Percentiles rank a stretch among this genome's conserved stretches.
These are phyloP conservation scores for Gymnarchus niloticus DNA, from an alignment of 2,113 vertebrate species.

Conservation along the genomic window DNA sequence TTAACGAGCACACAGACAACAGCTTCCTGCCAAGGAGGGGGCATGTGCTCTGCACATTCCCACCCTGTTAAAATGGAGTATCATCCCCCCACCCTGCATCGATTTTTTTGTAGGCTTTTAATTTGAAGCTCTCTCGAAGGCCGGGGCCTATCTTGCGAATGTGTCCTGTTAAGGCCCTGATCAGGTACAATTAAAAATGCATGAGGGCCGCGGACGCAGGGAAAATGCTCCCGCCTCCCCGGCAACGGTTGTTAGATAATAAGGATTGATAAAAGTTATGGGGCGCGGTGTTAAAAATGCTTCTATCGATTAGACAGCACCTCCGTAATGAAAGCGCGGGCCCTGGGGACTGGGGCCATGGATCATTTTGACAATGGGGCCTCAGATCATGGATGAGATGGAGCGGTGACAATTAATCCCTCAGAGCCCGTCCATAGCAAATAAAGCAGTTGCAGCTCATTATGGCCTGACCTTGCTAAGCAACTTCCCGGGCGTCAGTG, in stretches of 20 bases:
- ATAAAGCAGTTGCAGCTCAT: constrained; percentile 76
- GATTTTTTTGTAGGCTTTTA: constrained; percentile 62
- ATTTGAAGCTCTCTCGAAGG: constrained; percentile 62
- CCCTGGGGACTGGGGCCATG: constrained; percentile 67
- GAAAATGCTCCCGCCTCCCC: constrained; percentile 60
- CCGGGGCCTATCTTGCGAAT: constrained; percentile 46
- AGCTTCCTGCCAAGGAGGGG: not conserved
- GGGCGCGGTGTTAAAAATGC: constrained; percentile 73
- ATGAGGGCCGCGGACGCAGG: constrained; percentile 63
- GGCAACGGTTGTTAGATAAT: constrained; percentile 78
- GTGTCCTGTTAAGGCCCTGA: constrained; percentile 71
- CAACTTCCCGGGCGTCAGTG: constrained; percentile 69
- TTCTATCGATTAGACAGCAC: constrained; percentile 71
- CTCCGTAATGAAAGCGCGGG: constrained; percentile 73
- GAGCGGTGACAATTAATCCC: constrained; percentile 80
- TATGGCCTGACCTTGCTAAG: constrained; percentile 78
- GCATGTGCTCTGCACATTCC: not conserved
- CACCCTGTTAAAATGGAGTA: constrained; percentile 40
- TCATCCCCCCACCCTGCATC: constrained; percentile 47
- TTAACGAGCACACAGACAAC: constrained; percentile 9
- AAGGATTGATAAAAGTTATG: constrained; percentile 76
- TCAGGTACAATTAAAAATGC: constrained; percentile 85
- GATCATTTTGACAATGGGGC: constrained; percentile 76
- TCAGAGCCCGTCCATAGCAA: constrained; percentile 68
- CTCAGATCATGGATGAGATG: constrained; percentile 69